Base-by-base conservation (phyloP, 2,113 vertebrate genomes). In the Atrichornis clamosus region DNA sequence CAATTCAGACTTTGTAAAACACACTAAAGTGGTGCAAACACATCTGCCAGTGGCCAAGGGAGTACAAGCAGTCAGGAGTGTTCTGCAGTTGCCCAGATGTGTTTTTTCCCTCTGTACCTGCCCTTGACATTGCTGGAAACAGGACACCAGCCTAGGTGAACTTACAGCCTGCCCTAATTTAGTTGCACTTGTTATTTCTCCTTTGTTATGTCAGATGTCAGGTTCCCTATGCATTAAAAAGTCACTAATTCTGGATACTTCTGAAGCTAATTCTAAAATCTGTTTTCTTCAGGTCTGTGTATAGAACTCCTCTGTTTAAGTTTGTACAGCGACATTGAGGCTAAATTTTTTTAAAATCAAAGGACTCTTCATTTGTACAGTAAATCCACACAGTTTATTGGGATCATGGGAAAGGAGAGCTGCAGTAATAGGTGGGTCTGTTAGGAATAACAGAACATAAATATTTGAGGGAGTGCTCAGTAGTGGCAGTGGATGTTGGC, bases 401-500 rank as follows among this genome's bases (percentile, higher is more conserved):
- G 70, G 35, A 82, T 82, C 85, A 49, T 49, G 62, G 65, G 82
- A 83, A 76, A 53, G 55, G 37, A 80, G 87, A 89, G n/a, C 16
- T 91, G 70, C 67, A 76, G 70, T 56, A 82, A 44, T 16, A 65
- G 82, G 41, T 73, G 37, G 21, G 32, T 84, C 65, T 72, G 24
- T 76, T 85, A 85, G 65, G 78, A 91, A 82, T 60, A 85, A 59
- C 47, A 64, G 67, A 92, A 58, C 37, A 83, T 52, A 87, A 89
- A 84, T 87, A 85, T 87, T 91, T 79, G 84, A 93, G 41, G 49
- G 65, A 73, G 91, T 87, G 65, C 53, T 93, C 62, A 73, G 47
- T 75, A 69, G 49, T 72, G 30, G 62, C 79, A 87, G 30, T 62
- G 70, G 73, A 56, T 79, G n/a, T 80, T 89, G 73, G 17, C 44